phyloP scores from a whole-genome alignment of 2,113 vertebrate species.

The Engystomops pustulosus region DNA sequence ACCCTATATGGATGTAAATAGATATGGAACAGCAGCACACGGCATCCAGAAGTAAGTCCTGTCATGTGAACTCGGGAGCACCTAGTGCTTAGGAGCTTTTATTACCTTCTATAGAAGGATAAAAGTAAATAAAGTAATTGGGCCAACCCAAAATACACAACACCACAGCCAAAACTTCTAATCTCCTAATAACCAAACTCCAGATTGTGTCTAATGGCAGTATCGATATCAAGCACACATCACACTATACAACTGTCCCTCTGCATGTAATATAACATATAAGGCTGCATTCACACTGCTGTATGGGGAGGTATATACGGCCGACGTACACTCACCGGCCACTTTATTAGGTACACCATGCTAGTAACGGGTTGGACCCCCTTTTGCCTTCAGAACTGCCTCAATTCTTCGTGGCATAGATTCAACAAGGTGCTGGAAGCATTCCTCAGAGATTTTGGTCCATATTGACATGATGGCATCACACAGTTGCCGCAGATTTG shows the following conservation, averaged over 20 bases:
- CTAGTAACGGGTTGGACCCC: too few species aligned
- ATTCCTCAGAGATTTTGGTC: too few species aligned
- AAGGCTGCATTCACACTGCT: too few species aligned
- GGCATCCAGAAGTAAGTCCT: background rate
- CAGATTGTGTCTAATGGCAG: background rate
- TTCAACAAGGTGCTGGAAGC: too few species aligned
- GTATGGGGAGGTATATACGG: too few species aligned
- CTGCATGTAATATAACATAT: background rate
- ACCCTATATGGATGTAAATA: background rate
- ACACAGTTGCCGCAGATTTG: too few species aligned
- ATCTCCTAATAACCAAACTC: background rate
- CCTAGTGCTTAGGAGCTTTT: background rate
- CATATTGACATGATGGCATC: too few species aligned
- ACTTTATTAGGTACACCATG: too few species aligned
- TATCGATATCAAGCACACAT: background rate
- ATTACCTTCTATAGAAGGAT: background rate
- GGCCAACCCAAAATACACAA: background rate
- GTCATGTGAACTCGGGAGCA: background rate
- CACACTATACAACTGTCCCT: background rate
- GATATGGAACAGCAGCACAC: background rate
- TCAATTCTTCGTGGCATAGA: too few species aligned
- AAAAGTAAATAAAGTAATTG: background rate
- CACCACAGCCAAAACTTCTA: background rate
- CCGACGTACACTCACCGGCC: too few species aligned
- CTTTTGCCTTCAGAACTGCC: too few species aligned